A percentile compares a stretch with the other conserved stretches of the same genome.
These are phyloP conservation scores for Ardeotis arabs DNA, from an alignment of 2,113 vertebrate species.

Conservation along the genomic window DNA sequence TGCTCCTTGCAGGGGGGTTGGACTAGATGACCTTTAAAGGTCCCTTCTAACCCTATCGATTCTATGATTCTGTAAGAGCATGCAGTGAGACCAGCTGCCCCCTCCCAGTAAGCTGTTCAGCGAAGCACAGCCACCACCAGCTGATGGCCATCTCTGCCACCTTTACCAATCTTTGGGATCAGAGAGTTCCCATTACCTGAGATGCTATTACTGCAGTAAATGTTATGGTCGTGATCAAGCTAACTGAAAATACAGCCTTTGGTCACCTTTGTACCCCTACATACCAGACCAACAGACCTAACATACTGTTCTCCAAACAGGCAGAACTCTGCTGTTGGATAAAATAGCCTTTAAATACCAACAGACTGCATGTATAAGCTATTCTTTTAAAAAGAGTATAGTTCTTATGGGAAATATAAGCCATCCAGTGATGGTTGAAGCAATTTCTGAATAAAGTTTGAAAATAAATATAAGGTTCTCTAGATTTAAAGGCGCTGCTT, in stretches of 20 bases:
- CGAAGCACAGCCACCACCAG: background rate
- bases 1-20: no score
- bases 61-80: no score
- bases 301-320: background rate
- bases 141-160: background rate
- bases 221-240: background rate
- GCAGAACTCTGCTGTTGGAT: background rate
- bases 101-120: background rate
- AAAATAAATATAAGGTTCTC: background rate
- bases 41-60: no score
- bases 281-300: background rate
- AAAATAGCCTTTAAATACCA: background rate
- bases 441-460: background rate
- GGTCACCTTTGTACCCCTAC: background rate
- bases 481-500: background rate
- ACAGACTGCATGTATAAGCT: background rate
- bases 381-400: background rate
- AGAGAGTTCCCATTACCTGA: background rate
- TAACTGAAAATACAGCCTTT: background rate
- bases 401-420: background rate
- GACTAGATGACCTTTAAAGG: no score
- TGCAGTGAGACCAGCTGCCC: rapidly evolving
- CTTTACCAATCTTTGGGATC: background rate
- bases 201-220: background rate
- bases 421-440: background rate